phyloP scores from a whole-genome alignment of 1,140 invertebrate species.

The Ooceraea biroi region DNA sequence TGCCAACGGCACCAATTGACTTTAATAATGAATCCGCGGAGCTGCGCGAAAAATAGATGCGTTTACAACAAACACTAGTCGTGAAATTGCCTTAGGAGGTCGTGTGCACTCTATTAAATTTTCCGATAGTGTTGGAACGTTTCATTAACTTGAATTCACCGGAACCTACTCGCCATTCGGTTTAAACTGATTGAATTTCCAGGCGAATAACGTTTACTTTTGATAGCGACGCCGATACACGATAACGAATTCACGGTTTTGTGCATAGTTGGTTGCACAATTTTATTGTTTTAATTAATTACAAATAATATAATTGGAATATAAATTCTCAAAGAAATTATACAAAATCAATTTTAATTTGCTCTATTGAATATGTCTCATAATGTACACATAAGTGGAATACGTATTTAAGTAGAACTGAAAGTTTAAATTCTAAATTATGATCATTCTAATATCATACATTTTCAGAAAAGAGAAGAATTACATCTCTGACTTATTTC shows the following conservation, averaged over 20 bases:
- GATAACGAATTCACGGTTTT: conserved; percentile 35
- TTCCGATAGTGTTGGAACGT: conserved; percentile 68
- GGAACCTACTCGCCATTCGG: conserved; percentile 34
- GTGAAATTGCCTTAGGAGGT: conserved; percentile 63
- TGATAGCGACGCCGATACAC: conserved; percentile 37
- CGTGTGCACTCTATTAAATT: conserved; percentile 67
- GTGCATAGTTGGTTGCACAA: conserved; percentile 1
- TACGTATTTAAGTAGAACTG: too few species aligned
- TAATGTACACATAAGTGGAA: neutral
- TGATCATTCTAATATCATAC: neutral
- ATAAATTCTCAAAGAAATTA: conserved; percentile 21
- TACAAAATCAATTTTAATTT: neutral
- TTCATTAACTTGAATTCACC: conserved; percentile 68
- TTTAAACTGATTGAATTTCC: conserved; percentile 64
- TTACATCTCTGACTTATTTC: neutral
- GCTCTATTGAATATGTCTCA: neutral
- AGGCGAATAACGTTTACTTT: conserved; percentile 56
- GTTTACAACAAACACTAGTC: conserved; percentile 50
- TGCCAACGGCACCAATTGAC: conserved; percentile 39
- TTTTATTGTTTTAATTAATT: conserved; percentile 52
- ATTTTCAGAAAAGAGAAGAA: neutral
- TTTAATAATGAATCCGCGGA: conserved; percentile 62
- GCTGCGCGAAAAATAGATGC: conserved; percentile 39
- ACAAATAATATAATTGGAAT: conserved; percentile 21
- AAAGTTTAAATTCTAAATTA: too few species aligned